phyloP scores from a whole-genome alignment of 1,140 invertebrate species.

The Zaprionus gabonicus region DNA sequence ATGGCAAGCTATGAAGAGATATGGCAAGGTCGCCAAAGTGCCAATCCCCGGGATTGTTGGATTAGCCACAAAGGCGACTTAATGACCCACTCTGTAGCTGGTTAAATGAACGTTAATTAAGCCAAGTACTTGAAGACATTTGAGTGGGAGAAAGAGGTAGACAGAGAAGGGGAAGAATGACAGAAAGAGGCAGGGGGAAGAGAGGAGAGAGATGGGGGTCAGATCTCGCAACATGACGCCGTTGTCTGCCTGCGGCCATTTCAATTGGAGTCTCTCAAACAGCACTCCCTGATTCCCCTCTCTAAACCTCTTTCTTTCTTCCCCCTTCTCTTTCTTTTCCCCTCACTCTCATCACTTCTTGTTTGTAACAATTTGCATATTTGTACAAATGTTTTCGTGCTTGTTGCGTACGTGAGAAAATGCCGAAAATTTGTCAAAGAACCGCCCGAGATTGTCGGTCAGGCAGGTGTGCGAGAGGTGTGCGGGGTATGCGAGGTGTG shows the following conservation, averaged over 20 bases:
- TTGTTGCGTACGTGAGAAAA: slow-evolving; percentile 70
- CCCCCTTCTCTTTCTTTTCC: background rate
- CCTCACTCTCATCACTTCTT: background rate
- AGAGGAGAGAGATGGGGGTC: background rate
- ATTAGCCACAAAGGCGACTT: slow-evolving; percentile 20
- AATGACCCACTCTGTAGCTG: slow-evolving; percentile 24
- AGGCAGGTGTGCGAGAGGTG: slow-evolving; percentile 22
- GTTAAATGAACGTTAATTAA: slow-evolving; percentile 48
- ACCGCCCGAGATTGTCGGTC: slow-evolving; percentile 7
- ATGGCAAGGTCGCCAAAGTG: slow-evolving; percentile 47
- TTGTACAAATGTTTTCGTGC: slow-evolving; percentile 48
- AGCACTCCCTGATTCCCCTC: slow-evolving; percentile 9
- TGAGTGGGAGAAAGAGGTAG: background rate
- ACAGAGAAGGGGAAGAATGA: background rate
- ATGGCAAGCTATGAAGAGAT: slow-evolving; percentile 8
- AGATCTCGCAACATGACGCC: slow-evolving; percentile 34
- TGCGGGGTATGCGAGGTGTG: slow-evolving; percentile 21
- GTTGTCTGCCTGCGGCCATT: slow-evolving; percentile 32
- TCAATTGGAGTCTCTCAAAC: background rate
- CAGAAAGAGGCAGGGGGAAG: no score
- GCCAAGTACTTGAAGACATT: slow-evolving; percentile 29
- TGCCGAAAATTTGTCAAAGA: slow-evolving; percentile 52
- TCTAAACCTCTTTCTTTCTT: background rate
- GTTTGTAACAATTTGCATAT: slow-evolving; percentile 68
- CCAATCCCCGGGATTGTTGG: slow-evolving; percentile 31